Base-by-base conservation (phyloP, 2,113 vertebrate species). In the Motacilla alba region DNA sequence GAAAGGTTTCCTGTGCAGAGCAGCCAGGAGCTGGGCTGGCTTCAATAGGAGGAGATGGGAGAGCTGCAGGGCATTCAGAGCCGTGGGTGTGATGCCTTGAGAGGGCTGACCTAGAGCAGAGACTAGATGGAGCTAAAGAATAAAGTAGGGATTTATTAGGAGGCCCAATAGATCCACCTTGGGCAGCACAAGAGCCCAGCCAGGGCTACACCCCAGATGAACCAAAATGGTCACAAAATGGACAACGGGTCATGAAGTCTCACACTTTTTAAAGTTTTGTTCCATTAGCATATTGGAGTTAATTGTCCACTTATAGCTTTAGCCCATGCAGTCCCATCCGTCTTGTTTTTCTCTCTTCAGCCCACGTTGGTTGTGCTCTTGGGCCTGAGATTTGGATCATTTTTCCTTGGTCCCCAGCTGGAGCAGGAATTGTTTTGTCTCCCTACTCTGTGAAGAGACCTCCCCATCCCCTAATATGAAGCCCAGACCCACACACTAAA, bases 11-110 rank as follows among this genome's bases (percentile, higher is more conserved):
- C 94, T 83, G 85, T 66, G 80, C 6, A 1, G 43, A 91, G 68
- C 68, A 92, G 83, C 80, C 74, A 73, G 89, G 74, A 93, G 91
- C 79, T 89, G 94, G 78, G 90, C 83, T 96, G 95, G n/a, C 23
- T 50, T 69, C 84, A 72, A 35, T n/a, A 22, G 72, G 55, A 67
- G 83, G 56, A 49, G 75, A 92, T 93, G 90, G 84, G 64, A 93
- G 82, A 95, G 52, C 41, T 63, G 76, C 82, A 26, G 86, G 79
- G 78, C 78, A 12, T 67, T 74, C 73, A 18, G 27, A 43, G 67
- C 44, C 52, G 14, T 1, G 3, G 69, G 23, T 1, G 56, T 24
- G 56, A 35, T 35, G 56, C 56, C 33, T 35, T 24, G 56, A 15
- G 9, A n/a, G 24, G 56, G 56, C 22, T 58, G 56, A 24, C 56